Conservation (phyloP, 2,888 invertebrate species). For the Antheraea yamamai region DNA sequence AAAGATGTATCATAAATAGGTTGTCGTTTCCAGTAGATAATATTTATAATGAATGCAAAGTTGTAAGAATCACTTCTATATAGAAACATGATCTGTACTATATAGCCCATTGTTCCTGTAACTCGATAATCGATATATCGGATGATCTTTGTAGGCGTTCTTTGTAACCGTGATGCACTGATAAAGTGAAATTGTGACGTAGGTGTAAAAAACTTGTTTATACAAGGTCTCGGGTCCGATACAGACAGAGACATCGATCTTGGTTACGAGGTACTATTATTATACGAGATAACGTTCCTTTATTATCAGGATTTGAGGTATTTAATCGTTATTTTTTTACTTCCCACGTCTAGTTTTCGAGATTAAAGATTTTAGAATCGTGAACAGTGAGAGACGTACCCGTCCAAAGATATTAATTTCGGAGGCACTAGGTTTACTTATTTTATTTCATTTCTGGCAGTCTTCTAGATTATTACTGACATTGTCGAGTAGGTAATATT, state of each 20-base stretch:
- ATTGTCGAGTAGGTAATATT: too few species aligned
- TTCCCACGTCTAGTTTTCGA: not conserved
- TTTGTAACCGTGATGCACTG: constrained; percentile 27
- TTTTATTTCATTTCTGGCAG: too few species aligned
- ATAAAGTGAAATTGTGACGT: constrained; percentile 19
- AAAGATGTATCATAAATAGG: too few species aligned
- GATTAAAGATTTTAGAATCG: not conserved
- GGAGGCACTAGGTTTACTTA: not conserved
- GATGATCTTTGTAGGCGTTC: constrained; percentile 57
- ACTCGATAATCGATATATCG: constrained; percentile 72
- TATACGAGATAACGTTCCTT: not conserved
- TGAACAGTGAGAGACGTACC: not conserved
- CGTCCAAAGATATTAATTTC: not conserved
- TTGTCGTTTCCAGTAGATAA: not conserved
- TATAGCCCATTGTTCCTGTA: constrained; percentile 72
- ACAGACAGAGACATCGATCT: constrained; percentile 1
- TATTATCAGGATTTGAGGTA: constrained; percentile 6
- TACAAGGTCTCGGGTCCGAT: not conserved
- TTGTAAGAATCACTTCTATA: constrained; percentile 24
- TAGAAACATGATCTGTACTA: constrained; percentile 32
- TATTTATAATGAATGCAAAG: constrained; percentile 22
- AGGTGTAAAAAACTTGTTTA: constrained; percentile 16
- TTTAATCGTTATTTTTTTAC: not conserved
- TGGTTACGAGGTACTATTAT: constrained; percentile 2
- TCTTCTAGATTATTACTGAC: too few species aligned